Evolutionary conservation across 2,888 invertebrate genomes (phyloP), one percentile per base, ranked within the genome.

Genomic region (Sinopyrophorus schimmeli): DNA sequence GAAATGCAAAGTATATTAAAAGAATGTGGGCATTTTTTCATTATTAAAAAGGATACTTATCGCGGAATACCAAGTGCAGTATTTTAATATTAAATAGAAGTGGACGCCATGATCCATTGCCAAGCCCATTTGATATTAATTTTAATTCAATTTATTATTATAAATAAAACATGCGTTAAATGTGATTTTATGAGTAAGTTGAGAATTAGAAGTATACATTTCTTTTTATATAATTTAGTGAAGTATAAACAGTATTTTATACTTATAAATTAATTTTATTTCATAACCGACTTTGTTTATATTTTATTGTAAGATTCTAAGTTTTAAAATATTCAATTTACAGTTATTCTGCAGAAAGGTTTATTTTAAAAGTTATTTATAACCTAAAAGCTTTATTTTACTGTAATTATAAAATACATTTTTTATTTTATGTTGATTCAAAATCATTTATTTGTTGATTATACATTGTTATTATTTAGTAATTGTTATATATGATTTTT

Each of bases 71-170:
- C 5, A 17, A 10, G 9, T 30, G 15, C 17, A n/a, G 32, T 24
- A 24, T 23, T 40, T 21, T 38, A 37, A 34, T 35, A 31, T 9
- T 24, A 18, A 23, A 20, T 17, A 31, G 24, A 24, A 24, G 40
- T 37, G 60, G 65, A 63, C 70, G 72, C 69, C 71, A 73, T 74
- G 74, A 68, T 70, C 64, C 54, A 55, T 51, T 67, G 72, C 74
- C 74, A 70, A 73, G 72, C 74, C 74, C 74, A 70, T 66, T 64
- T 61, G 59, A 59, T 65, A 57, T 58, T 62, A 54, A 64, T 65
- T 61, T 59, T 62, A 57, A 55, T 68, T 46, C 49, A 69, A 52
- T 56, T 70, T 61, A 67, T 65, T 57, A 61, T 63, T 49, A 57
- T 66, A 56, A 59, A 37, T 23, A 10, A 46, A 11, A 47, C 41